Base-by-base conservation (phyloP, 2,888 invertebrate genomes). In the Drosophila melanosoma region DNA sequence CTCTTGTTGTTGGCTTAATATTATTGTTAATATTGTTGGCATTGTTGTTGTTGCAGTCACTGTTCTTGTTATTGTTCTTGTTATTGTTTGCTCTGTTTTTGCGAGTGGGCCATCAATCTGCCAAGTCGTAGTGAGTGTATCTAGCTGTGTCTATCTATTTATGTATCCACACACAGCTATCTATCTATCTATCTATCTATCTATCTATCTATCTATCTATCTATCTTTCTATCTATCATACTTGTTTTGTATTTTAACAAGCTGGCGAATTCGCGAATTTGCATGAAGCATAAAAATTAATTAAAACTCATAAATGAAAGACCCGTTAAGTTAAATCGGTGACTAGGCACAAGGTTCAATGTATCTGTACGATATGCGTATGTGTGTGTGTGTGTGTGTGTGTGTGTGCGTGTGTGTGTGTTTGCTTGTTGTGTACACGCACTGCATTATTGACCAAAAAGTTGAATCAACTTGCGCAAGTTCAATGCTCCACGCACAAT, bases 391-490 rank as follows among this genome's bases (percentile, higher is more conserved):
- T 35, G 5, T 3, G 1, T 11, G 7, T 52, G 26, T 26, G 26
- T 29, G 17, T 29, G 15, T n/a, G 32, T 3, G 11, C 17, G 6
- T 12, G n/a, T 35, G 0, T 23, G 0, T 11, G 35, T 36, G 17
- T n/a, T 29, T 29, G 2, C 2, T 0, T 17, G 20, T 33, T 52
- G 15, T 52, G 17, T 52, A 15, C 83, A 74, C 82, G 74, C 82
- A 79, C 65, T 54, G 60, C 45, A 33, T 4, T 53, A 54, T 56
- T 49, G 38, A 56, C 52, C 64, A 56, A 64, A 45, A 79, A 87
- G 84, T 89, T 85, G 84, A 85, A 54, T 89, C 89, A 85, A 85
- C 89, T 84, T 76, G 64, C 60, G 49, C 74, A 76, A 76, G 84
- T 89, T 84, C 84, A 84, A 81, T 63, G 84, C 79, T 74, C 83